Percentiles rank a stretch among this genome's conserved stretches.
Conservation (phyloP, 1,140 invertebrate species). For the Pygmarrhopalites habei region DNA sequence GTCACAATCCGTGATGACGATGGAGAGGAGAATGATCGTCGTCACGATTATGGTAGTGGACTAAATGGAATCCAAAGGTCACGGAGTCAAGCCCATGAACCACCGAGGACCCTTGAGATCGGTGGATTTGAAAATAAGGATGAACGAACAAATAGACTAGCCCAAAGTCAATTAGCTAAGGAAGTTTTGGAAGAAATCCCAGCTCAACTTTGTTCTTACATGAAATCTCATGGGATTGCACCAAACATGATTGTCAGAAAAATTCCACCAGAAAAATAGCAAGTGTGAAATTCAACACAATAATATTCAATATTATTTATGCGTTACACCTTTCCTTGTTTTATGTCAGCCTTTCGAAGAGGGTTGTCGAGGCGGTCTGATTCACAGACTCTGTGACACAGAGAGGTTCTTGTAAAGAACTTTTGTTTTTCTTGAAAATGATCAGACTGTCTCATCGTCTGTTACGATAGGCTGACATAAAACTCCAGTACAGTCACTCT, state of each 20-base stretch:
- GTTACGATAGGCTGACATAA: too few species aligned
- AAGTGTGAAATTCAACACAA: too few species aligned
- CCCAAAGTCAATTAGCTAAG: conserved; percentile 36
- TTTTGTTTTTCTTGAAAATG: too few species aligned
- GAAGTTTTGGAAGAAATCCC: conserved; percentile 52
- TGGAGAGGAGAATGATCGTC: not conserved
- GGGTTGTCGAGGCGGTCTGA: too few species aligned
- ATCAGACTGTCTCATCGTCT: too few species aligned
- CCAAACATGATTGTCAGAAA: not conserved
- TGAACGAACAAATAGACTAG: conserved; percentile 21
- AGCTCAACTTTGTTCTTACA: conserved; percentile 52
- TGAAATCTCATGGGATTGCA: conserved; percentile 45
- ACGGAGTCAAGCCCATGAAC: not conserved
- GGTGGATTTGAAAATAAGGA: not conserved
- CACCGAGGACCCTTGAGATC: not conserved
- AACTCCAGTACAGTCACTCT: too few species aligned
- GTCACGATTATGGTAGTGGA: not conserved
- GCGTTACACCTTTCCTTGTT: too few species aligned
- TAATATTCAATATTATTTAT: too few species aligned
- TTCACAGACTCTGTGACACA: too few species aligned
- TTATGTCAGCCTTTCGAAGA: too few species aligned
- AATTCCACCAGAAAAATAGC: too few species aligned
- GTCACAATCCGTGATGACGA: not conserved
- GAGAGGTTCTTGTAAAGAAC: too few species aligned
- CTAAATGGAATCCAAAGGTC: not conserved